Percentiles rank a stretch among this genome's conserved stretches.
Evolutionary conservation across 2,113 vertebrate species (phyloP).

Genomic region (Tenrec ecaudatus): DNA sequence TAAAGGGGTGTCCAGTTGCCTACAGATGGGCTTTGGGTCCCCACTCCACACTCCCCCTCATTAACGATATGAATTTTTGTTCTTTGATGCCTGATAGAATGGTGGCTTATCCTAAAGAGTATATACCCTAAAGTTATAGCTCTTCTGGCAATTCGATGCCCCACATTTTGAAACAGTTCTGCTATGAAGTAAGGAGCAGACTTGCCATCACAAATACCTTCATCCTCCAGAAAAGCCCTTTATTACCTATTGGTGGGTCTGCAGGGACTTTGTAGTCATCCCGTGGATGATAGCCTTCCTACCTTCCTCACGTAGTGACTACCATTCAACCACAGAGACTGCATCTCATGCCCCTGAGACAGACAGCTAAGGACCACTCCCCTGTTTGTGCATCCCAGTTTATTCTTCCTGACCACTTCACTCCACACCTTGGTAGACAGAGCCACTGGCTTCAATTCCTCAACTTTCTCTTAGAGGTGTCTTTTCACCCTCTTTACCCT

Average conservation of each 20-base stretch:
- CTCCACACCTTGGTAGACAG: neutral
- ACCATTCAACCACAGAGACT: neutral
- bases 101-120: too few relatives aligned
- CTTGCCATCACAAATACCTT: neutral
- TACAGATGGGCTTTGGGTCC: too few relatives aligned
- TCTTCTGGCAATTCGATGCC: too few relatives aligned
- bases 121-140: too few relatives aligned
- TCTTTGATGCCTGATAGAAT: too few relatives aligned
- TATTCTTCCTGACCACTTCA: neutral
- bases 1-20: too few relatives aligned
- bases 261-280: neutral
- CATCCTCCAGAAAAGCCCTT: too few relatives aligned
- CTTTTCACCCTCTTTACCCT: neutral
- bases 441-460: neutral
- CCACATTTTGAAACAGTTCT: neutral
- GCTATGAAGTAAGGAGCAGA: neutral
- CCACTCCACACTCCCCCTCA: too few relatives aligned
- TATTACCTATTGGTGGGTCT: neutral
- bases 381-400: neutral
- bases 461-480: neutral
- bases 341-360: neutral
- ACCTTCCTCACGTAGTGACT: neutral
- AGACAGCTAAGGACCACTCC: too few relatives aligned
- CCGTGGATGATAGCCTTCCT: neutral
- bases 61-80: too few relatives aligned